Evolutionary conservation across 2,888 invertebrate species (phyloP), one percentile per base, ranked within the genome.

Genomic region (Cerceris ruficornis): DNA sequence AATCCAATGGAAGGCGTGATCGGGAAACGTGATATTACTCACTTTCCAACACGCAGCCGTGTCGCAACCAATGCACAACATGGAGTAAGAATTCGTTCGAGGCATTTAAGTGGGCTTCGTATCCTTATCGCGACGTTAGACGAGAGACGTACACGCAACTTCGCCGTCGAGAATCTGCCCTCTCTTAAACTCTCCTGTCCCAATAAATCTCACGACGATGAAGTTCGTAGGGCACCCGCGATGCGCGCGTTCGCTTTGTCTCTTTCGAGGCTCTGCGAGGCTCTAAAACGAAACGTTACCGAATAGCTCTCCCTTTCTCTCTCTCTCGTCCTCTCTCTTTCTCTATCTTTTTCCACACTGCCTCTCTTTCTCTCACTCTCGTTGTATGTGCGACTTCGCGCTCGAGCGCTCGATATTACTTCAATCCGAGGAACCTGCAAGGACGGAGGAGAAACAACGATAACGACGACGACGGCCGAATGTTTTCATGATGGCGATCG

Each of bases 11-110:
- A 64, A 75, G 76, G 81, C 73, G 81, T 71, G 83, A 81, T 78
- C 70, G 64, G 65, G 76, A 76, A 73, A 73, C 66, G 80, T 66
- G 75, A 83, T 77, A 82, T 85, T 87, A 90, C 90, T 90, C 89
- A 91, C 91, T 88, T 90, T 88, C 88, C 89, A 87, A 85, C 88
- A 88, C 86, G 88, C 87, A 88, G 85, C 84, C 87, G 87, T 89
- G 88, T 91, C 86, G 88, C 91, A 88, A 88, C 85, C 87, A 84
- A 89, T 86, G 90, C 87, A 88, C 91, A 91, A 91, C 91, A 91
- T 91, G 91, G 90, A 91, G 91, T 88, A 88, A 86, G 86, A 83
- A 87, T 89, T 87, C 87, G 86, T 88, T 86, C 81, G 83, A 88
- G 87, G 88, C 91, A 90, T 90, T 89, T 88, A 89, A 88, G 87